Evolutionary conservation across 1,140 invertebrate species (phyloP).

Genomic region (Monochamus saltuarius): DNA sequence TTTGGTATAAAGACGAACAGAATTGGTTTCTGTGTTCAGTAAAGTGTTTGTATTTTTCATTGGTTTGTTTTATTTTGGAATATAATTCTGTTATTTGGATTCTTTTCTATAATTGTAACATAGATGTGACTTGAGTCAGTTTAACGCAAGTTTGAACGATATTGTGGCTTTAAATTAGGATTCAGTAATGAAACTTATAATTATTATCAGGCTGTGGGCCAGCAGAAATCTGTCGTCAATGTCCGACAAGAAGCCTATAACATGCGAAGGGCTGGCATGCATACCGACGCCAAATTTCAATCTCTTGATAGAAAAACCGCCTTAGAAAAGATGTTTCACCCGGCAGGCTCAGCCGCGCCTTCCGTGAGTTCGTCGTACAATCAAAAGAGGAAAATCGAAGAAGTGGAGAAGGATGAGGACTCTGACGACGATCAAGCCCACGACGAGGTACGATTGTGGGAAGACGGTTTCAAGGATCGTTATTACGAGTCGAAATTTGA

Average conservation of each 20-base stretch:
- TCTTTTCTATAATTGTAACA: neutral
- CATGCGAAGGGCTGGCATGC: conserved; percentile 64
- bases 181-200: too few species aligned
- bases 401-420: conserved; percentile 66
- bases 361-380: conserved; percentile 29
- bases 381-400: conserved; percentile 56
- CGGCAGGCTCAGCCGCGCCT: conserved; percentile 30
- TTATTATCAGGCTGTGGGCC: conserved; percentile 59
- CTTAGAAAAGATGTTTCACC: conserved; percentile 54
- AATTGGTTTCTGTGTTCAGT: too few species aligned
- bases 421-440: conserved; percentile 77
- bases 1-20: too few species aligned
- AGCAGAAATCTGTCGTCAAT: conserved; percentile 59
- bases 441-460: conserved; percentile 95
- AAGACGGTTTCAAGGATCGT: conserved; percentile 96
- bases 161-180: too few species aligned
- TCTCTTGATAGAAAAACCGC: conserved; percentile 44
- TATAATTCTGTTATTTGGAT: neutral
- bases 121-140: too few species aligned
- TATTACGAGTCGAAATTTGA: conserved; percentile 99
- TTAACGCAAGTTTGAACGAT: too few species aligned
- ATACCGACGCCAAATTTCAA: conserved; percentile 45
- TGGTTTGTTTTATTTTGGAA: neutral
- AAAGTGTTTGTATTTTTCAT: too few species aligned
- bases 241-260: conserved; percentile 70